Conservation (phyloP, 2,888 invertebrate genomes). For the Loripinus fragilis region DNA sequence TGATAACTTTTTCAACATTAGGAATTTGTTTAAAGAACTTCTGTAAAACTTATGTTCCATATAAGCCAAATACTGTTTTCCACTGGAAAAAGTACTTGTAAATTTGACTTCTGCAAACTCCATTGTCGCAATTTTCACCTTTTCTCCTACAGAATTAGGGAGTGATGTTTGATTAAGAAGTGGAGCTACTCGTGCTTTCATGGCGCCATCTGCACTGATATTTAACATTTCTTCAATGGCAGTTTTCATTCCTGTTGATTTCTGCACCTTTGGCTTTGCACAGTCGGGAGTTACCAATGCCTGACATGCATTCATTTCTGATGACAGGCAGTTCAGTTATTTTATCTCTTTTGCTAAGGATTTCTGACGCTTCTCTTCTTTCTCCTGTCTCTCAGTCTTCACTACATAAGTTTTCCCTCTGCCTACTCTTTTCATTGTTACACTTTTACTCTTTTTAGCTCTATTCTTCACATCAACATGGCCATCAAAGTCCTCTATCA, state of each 20-base stretch:
- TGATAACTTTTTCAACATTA: constrained; percentile 20
- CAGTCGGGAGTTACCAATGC: neutral
- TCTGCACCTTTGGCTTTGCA: constrained; percentile 25
- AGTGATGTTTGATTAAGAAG: neutral
- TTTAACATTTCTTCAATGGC: neutral
- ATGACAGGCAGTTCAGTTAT: neutral
- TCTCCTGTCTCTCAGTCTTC: constrained; percentile 15
- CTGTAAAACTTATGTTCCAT: constrained; percentile 14
- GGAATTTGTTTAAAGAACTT: constrained; percentile 2
- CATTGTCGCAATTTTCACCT: neutral
- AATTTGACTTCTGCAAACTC: constrained; percentile 51
- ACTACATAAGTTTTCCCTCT: neutral
- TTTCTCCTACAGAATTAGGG: neutral
- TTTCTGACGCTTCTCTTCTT: constrained; percentile 1
- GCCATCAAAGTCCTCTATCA: constrained; percentile 1
- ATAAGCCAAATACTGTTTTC: constrained; percentile 30
- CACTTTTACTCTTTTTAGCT: constrained; percentile 13
- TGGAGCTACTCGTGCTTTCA: neutral
- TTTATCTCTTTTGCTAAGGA: constrained; percentile 9
- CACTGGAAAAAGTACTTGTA: constrained; percentile 33
- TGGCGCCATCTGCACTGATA: neutral
- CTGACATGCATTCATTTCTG: constrained; percentile 37
- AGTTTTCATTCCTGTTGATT: constrained; percentile 19
- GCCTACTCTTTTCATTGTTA: constrained; percentile 19
- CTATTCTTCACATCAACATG: neutral